phyloP scores from a whole-genome alignment of 2,797 vertebrate species.

The Iguana delicatissima region DNA sequence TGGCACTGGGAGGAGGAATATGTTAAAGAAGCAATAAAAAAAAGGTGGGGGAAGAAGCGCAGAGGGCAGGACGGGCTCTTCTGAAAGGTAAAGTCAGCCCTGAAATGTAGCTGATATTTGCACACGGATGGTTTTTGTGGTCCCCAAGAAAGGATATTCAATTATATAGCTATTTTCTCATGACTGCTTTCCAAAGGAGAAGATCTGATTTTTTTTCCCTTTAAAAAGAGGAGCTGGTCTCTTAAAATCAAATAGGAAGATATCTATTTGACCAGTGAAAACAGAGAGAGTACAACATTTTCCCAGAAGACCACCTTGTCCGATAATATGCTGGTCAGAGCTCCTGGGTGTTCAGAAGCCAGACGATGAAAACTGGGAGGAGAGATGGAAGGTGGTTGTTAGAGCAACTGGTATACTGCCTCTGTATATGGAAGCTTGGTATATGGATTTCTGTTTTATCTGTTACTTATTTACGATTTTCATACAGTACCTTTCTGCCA shows the following conservation, averaged over 20 bases:
- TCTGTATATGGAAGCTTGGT: neutral
- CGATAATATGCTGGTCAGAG: neutral
- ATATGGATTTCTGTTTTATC: neutral
- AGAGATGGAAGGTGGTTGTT: neutral
- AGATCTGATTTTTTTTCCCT: neutral
- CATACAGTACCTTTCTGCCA: neutral
- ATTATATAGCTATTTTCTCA: neutral
- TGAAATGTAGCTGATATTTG: conserved; percentile 37
- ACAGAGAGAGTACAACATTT: neutral
- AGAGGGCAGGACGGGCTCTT: neutral
- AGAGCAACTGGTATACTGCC: neutral
- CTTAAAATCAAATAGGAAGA: neutral
- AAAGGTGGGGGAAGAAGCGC: neutral
- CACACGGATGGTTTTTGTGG: neutral
- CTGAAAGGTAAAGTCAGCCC: neutral
- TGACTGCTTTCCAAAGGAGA: neutral
- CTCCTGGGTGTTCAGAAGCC: too few species aligned
- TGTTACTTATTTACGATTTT: neutral
- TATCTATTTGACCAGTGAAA: neutral
- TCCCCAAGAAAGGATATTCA: conserved; percentile 9
- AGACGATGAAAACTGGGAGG: too few species aligned
- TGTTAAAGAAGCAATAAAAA: neutral
- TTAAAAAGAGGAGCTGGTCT: neutral
- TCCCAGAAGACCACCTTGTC: neutral
- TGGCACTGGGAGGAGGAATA: accelerated